Evolutionary conservation across 2,113 vertebrate genomes (phyloP).

Genomic region (Podocnemis expansa): DNA sequence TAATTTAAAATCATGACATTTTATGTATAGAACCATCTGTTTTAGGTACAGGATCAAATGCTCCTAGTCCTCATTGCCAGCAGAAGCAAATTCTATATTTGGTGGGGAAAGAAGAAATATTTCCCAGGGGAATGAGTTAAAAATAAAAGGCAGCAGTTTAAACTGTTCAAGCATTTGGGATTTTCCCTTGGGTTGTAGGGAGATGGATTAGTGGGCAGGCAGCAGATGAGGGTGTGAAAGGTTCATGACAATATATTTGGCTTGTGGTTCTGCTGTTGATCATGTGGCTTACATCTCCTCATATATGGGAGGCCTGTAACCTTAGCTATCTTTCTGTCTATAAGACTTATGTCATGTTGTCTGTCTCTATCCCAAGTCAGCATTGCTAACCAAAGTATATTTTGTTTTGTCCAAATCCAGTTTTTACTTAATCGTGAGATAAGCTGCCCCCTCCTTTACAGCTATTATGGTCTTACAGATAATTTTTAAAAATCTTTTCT

Average conservation of each 20-base stretch:
- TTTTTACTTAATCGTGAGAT: slow-evolving; percentile 34
- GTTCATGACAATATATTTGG: neutral
- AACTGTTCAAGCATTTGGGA: neutral
- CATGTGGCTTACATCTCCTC: neutral
- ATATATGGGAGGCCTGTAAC: neutral
- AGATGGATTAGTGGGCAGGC: slow-evolving; percentile 5
- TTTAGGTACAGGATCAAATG: neutral
- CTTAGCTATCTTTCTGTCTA: neutral
- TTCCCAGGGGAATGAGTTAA: neutral
- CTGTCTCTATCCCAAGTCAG: neutral
- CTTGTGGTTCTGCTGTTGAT: neutral
- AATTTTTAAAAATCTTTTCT: slow-evolving; percentile 53
- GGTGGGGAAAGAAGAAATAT: neutral
- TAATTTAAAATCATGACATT: neutral
- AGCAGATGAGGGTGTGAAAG: neutral
- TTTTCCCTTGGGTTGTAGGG: neutral
- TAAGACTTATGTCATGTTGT: neutral
- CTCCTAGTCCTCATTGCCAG: neutral
- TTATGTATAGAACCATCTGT: neutral
- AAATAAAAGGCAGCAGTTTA: neutral
- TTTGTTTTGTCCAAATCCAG: slow-evolving; percentile 28
- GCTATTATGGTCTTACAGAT: slow-evolving; percentile 15
- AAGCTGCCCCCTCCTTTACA: neutral
- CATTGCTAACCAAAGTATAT: slow-evolving; percentile 17
- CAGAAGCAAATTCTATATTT: neutral